Percentiles rank a stretch among this genome's conserved stretches.
phyloP scores from a whole-genome alignment of 2,113 vertebrate species.

The Dromaius novaehollandiae region DNA sequence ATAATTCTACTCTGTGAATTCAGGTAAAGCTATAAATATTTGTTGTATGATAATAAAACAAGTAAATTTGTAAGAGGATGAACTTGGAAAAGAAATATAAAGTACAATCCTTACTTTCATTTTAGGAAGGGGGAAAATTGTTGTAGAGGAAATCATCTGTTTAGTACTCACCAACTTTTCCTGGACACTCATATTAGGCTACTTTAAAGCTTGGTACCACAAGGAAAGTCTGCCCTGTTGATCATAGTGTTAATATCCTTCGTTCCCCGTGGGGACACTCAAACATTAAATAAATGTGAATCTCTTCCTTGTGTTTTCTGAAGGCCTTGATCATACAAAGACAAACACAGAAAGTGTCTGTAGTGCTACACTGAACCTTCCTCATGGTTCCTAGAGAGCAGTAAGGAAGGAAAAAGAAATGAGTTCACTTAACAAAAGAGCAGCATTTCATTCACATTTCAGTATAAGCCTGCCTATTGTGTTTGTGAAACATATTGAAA shows the following conservation, averaged over 20 bases:
- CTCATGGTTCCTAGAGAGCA: not conserved
- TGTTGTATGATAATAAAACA: not conserved
- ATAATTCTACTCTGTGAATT: not conserved
- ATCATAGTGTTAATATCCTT: not conserved
- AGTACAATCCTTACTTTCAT: not conserved
- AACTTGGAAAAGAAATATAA: not conserved
- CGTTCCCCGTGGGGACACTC: not conserved
- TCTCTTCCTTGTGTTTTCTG: not conserved
- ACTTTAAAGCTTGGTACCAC: not conserved
- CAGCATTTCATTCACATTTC: slow-evolving; percentile 29
- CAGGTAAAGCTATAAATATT: not conserved
- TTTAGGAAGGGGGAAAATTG: not conserved
- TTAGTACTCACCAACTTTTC: not conserved
- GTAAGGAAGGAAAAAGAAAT: not conserved
- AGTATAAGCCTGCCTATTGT: not conserved
- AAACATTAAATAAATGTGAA: not conserved
- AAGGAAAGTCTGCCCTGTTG: not conserved
- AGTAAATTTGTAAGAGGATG: not conserved
- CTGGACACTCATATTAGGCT: not conserved
- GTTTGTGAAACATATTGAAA: slow-evolving; percentile 10
- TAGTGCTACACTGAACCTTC: not conserved
- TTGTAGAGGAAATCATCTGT: not conserved
- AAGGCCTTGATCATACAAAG: not conserved
- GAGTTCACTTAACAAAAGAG: not conserved
- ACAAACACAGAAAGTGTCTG: not conserved